Percentiles rank a stretch among this genome's conserved stretches.
Conservation (phyloP, 2,797 vertebrate species). For the Malurus splendens region DNA sequence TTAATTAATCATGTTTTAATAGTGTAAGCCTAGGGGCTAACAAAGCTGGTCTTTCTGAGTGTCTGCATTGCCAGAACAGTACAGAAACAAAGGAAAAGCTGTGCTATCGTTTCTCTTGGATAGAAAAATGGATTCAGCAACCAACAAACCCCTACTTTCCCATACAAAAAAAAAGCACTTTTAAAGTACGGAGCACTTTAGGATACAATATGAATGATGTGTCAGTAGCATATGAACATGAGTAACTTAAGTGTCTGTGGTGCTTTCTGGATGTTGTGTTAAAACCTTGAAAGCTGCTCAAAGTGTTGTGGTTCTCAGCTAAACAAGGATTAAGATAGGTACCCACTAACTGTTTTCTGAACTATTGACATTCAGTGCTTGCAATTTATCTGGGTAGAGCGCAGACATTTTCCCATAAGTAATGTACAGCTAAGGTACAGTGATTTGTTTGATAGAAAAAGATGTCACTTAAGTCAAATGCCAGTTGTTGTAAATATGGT, state of each 20-base stretch:
- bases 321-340: constrained; percentile 23
- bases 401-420: background rate
- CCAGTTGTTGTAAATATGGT: background rate
- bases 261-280: background rate
- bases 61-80: background rate
- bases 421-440: background rate
- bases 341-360: constrained; percentile 12
- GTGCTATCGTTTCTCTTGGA: background rate
- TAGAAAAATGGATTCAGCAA: background rate
- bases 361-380: background rate
- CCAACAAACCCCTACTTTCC: background rate
- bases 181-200: background rate
- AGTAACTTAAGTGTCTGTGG: background rate
- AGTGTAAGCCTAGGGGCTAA: background rate
- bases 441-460: constrained; percentile 7
- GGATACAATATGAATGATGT: background rate
- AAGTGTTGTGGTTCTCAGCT: background rate
- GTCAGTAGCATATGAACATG: background rate
- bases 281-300: background rate
- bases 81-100: background rate
- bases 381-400: background rate
- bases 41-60: background rate
- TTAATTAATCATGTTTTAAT: constrained; percentile 44
- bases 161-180: accelerated
- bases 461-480: background rate